phyloP scores from a whole-genome alignment of 2,888 invertebrate genomes.

The Drosophila mayaguana region DNA sequence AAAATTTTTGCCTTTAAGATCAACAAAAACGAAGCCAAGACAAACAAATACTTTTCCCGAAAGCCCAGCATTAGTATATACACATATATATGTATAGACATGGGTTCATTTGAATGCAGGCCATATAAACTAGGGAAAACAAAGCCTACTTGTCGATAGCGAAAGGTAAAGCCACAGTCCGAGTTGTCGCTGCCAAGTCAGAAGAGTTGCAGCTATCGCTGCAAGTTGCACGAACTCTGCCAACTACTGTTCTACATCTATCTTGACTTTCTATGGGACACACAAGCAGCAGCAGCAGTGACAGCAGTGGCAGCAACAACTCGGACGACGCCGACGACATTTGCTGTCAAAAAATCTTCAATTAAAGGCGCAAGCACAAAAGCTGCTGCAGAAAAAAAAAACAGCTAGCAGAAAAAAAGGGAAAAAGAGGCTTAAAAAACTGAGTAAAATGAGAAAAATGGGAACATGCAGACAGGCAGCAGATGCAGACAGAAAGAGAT shows the following conservation, averaged over 20 bases:
- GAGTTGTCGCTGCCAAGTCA: conserved; percentile 22
- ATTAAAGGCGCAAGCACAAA: conserved; percentile 77
- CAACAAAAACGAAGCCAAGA: not conserved
- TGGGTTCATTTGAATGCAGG: conserved; percentile 27
- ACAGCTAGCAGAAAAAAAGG: conserved; percentile 12
- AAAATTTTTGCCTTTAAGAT: conserved; percentile 8
- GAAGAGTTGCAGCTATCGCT: conserved; percentile 27
- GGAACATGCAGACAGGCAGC: conserved; percentile 36
- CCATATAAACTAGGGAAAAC: conserved; percentile 57
- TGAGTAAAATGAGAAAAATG: conserved; percentile 53
- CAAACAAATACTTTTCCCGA: conserved; percentile 11
- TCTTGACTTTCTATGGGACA: conserved; percentile 65
- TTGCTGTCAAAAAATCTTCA: conserved; percentile 78
- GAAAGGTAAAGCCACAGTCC: conserved; percentile 56
- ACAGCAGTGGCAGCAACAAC: conserved; percentile 16
- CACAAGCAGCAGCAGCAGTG: not conserved
- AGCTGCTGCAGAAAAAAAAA: conserved; percentile 61
- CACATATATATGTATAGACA: not conserved
- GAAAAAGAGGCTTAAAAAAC: conserved; percentile 43
- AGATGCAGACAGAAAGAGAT: conserved; percentile 4
- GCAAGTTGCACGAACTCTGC: conserved; percentile 72
- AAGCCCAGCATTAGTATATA: not conserved
- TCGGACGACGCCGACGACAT: conserved; percentile 52
- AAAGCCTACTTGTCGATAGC: conserved; percentile 66
- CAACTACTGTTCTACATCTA: conserved; percentile 62